Evolutionary conservation across 2,113 vertebrate genomes (phyloP), one percentile per base, ranked within the genome.

Genomic region (Gymnocephalus cernua): DNA sequence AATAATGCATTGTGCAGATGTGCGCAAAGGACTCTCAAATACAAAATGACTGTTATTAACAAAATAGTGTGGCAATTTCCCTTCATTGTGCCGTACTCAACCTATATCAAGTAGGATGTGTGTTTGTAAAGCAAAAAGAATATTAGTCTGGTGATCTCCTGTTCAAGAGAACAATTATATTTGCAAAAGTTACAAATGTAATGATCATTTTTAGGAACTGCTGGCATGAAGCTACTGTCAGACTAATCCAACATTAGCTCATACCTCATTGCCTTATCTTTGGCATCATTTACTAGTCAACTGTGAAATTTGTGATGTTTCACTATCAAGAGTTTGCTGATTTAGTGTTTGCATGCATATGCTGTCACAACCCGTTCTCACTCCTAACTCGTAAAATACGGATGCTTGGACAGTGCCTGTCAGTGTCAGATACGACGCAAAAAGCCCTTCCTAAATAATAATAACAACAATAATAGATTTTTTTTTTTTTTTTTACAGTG

Each of bases 111-210:
- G 62, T 74, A 45, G 47, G 38, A 51, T 63, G 47, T 44, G 69
- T 15, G 19, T 78, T 74, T 59, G 59, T 61, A 38, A 79, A 72
- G 50, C 51, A 77, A 71, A 88, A 65, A 65, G 19, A 59, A 66
- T 45, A 66, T 86, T 74, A 76, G 44, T 77, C 61, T 54, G 64
- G 67, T 71, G 59, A 82, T 84, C 63, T 61, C n/a, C 45, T 70
- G 45, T 11, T 81, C 69, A 74, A 29, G 62, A n/a, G 78, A 81
- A 71, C 56, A 5, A 16, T 84, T 86, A 78, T 13, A 74, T 70
- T 81, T 75, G 50, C 6, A 57, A 83, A 85, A 81, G 53, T 50
- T 77, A n/a, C 1, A 35, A 74, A 54, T 81, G 48, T 62, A 70
- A 77, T 75, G 64, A 58, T 25, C 69, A 54, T 57, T 64, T 79